These are phyloP conservation scores for Siphlonurus alternatus DNA, from an alignment of 2,888 invertebrate genomes.

Conservation along the genomic window DNA sequence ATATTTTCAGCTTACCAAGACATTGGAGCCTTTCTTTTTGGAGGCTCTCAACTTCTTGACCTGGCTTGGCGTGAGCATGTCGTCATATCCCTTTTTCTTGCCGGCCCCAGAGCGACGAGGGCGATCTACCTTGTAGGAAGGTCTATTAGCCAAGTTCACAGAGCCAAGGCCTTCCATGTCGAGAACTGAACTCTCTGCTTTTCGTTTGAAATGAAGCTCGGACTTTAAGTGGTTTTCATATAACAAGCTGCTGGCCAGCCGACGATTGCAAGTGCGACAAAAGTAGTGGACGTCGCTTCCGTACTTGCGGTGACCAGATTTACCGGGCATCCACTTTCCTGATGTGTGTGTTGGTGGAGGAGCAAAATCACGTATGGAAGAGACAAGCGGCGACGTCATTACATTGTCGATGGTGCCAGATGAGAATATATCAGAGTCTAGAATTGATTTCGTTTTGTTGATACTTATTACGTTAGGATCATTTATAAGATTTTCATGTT, in stretches of 20 bases:
- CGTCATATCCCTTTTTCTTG: no score
- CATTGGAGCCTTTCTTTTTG: no score
- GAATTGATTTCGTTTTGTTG: not conserved
- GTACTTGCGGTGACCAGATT: conserved; percentile 26
- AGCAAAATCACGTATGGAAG: not conserved
- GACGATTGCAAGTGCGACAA: conserved; percentile 65
- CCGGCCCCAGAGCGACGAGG: not conserved
- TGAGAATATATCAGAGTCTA: not conserved
- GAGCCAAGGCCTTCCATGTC: conserved; percentile 27
- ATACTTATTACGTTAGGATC: not conserved
- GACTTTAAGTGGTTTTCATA: conserved; percentile 64
- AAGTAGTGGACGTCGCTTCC: conserved; percentile 39
- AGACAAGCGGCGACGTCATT: conserved; percentile 41
- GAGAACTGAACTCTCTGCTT: conserved; percentile 27
- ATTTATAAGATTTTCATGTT: not conserved
- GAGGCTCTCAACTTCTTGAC: no score
- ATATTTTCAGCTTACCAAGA: no score
- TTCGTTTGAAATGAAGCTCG: conserved; percentile 49
- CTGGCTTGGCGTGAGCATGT: not conserved
- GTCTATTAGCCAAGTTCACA: no score
- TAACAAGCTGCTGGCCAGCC: conserved; percentile 51
- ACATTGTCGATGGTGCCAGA: conserved; percentile 2
- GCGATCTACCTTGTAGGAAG: no score
- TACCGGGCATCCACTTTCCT: conserved; percentile 68
- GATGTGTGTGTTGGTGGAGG: conserved; percentile 37